These are phyloP conservation scores for Thamnaconus septentrionalis DNA, from an alignment of 2,113 vertebrate species.

Conservation along the genomic window DNA sequence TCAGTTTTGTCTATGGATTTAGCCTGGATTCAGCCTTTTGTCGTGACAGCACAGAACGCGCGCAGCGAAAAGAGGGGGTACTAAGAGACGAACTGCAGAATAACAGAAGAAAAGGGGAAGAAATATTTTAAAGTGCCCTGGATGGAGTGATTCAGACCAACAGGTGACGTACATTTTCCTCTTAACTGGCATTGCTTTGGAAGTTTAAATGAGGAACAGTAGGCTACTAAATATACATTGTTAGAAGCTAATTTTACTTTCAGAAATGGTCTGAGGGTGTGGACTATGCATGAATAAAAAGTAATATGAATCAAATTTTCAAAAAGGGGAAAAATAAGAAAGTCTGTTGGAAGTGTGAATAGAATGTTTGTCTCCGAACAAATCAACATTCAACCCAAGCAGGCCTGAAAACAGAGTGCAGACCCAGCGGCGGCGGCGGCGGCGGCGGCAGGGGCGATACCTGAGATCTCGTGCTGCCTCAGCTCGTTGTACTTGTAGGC, in stretches of 20 bases:
- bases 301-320: no score
- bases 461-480: slow-evolving; percentile 96
- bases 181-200: no score
- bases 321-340: no score
- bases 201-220: no score
- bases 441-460: no score
- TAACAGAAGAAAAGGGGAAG: slow-evolving; percentile 31
- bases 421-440: neutral
- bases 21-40: neutral
- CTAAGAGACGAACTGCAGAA: slow-evolving; percentile 1
- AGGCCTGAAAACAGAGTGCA: slow-evolving; percentile 39
- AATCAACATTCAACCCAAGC: slow-evolving; percentile 16
- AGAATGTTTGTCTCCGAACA: slow-evolving; percentile 25
- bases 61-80: neutral
- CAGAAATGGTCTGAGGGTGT: no score
- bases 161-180: no score
- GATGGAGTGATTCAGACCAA: slow-evolving; percentile 1
- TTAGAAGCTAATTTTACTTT: no score
- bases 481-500: slow-evolving; percentile 97
- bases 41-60: neutral
- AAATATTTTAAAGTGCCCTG: slow-evolving; percentile 17
- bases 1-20: slow-evolving; percentile 28
- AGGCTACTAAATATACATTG: no score
- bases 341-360: slow-evolving; percentile 5
- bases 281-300: no score